phyloP scores from a whole-genome alignment of 2,113 vertebrate species.

The Ploceus nigricollis region DNA sequence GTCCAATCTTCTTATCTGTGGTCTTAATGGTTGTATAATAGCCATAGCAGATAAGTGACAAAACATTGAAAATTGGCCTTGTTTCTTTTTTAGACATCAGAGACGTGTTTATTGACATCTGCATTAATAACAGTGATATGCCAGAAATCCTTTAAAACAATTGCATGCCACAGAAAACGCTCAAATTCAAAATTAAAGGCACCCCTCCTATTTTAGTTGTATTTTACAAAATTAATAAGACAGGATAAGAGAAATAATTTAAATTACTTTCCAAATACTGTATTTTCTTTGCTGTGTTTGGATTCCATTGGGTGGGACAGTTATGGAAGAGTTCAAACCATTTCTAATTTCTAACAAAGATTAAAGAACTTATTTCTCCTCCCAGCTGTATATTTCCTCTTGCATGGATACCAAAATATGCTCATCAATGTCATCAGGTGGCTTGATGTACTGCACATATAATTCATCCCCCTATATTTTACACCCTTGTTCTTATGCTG shows the following conservation, averaged over 20 bases:
- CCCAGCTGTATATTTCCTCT: not conserved
- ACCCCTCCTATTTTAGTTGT: not conserved
- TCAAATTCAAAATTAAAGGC: slow-evolving; percentile 4
- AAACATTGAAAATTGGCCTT: slow-evolving; percentile 12
- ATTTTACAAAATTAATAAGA: not conserved
- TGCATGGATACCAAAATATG: not conserved
- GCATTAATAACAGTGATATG: not conserved
- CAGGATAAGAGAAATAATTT: not conserved
- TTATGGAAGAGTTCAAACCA: not conserved
- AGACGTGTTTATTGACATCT: slow-evolving; percentile 29
- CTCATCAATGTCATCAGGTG: not conserved
- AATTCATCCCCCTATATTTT: not conserved
- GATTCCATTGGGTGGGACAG: not conserved
- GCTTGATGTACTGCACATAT: not conserved
- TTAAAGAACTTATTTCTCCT: not conserved
- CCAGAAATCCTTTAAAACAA: not conserved
- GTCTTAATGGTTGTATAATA: slow-evolving; percentile 6
- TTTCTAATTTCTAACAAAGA: not conserved
- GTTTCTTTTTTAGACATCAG: slow-evolving; percentile 8
- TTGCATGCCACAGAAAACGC: not conserved
- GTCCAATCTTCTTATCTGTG: not conserved
- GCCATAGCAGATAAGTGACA: not conserved
- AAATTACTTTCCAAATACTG: not conserved
- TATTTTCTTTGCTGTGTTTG: not conserved
- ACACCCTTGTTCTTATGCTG: not conserved